Base-by-base conservation (phyloP, 2,797 vertebrate genomes). In the Thalassophryne amazonica region DNA sequence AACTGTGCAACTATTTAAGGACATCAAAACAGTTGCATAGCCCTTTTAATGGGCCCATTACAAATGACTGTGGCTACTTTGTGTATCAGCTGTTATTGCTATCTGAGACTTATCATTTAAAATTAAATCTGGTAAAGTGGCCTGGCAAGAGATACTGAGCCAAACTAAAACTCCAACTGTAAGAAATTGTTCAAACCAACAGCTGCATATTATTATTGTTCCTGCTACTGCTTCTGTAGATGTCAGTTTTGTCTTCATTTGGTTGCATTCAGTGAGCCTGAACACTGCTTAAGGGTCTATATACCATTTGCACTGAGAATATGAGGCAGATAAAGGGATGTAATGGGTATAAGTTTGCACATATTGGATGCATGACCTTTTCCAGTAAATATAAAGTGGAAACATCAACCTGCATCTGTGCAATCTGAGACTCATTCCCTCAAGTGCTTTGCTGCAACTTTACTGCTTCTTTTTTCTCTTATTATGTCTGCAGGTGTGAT, bases 41-140 rank as follows among this genome's bases (percentile, higher is more conserved):
- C 68, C 24, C 39, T 64, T 81, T 82, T 68, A 74, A 84, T 69
- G 24, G 49, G 13, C 4, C 54, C 41, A 59, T 84, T 78, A 82
- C 80, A 63, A 73, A 80, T 51, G 49, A 69, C 54, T 43, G 55
- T 37, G 27, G 49, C 39, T 61, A 66, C 69, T 75, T 78, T 77
- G 52, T 22, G 25, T 62, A 76, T 83, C 69, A 67, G 60, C 60
- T 73, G 55, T 76, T 84, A 76, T 75, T 78, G 77, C 63, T 39
- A 28, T 72, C 40, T 27, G 15, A 69, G 62, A 57, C 70, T 85
- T 78, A 82, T 78, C 69, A 73, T 81, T 85, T 79, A 59, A 73
- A 86, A 84, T 86, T 69, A 78, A 81, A 85, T 84, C 78, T 82
- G 80, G 80, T 71, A 85, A 87, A 83, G 65, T 30, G 54, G 64